Conservation (phyloP, 2,888 invertebrate genomes). For the Elgonia sp. region DNA sequence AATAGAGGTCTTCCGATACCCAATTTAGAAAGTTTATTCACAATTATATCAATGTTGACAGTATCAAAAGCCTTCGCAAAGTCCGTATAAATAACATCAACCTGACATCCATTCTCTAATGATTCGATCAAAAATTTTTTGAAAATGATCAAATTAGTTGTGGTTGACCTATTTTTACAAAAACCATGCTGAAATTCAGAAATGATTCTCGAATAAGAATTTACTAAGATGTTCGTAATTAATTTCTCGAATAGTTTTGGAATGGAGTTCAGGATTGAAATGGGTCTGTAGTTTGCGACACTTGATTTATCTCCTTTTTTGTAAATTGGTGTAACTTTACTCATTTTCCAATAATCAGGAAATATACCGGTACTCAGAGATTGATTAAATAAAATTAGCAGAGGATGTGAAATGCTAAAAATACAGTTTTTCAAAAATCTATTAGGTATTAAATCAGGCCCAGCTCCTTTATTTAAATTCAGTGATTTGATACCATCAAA, state of each 20-base stretch:
- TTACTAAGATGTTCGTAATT: not conserved
- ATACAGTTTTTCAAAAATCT: not conserved
- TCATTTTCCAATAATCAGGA: not conserved
- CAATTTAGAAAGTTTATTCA: no score
- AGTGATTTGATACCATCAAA: not conserved
- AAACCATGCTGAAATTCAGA: no score
- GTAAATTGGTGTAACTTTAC: not conserved
- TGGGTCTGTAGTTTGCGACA: not conserved
- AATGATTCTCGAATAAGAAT: not conserved
- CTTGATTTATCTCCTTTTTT: not conserved
- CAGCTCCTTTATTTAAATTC: not conserved
- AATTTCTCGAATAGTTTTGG: slow-evolving; percentile 3
- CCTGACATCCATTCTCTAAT: no score
- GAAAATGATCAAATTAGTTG: no score
- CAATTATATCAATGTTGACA: no score
- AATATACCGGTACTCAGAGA: not conserved
- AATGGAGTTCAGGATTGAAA: not conserved
- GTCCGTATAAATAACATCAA: no score
- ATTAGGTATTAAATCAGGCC: not conserved
- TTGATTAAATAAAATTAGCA: not conserved
- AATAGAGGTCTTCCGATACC: no score
- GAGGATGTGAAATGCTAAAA: not conserved
- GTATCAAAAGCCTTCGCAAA: no score
- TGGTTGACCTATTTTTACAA: no score
- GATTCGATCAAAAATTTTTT: no score